Evolutionary conservation across 1,140 invertebrate species (phyloP).

Genomic region (Drosophila bocqueti): DNA sequence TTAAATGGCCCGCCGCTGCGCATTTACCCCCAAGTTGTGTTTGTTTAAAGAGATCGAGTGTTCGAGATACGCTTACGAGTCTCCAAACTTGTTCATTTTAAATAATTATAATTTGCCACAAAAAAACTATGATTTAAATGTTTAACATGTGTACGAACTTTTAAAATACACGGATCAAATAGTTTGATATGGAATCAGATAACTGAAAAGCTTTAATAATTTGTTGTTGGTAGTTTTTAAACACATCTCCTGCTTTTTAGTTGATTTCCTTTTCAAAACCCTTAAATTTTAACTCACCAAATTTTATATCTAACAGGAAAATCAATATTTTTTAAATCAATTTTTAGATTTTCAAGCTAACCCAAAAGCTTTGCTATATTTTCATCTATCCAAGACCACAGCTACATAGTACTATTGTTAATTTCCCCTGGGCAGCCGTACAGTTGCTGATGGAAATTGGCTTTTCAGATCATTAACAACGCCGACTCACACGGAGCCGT

Average conservation of each 20-base stretch:
- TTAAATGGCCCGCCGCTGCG: slow-evolving; percentile 21
- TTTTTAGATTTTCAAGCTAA: not conserved
- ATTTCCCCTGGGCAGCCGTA: not conserved
- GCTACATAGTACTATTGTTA: not conserved
- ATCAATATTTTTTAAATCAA: too few relatives aligned
- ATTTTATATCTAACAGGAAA: not conserved
- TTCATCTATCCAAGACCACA: not conserved
- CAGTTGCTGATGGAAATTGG: slow-evolving; percentile 23
- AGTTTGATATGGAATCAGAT: not conserved
- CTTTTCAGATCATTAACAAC: slow-evolving; percentile 46
- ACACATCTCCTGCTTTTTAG: not conserved
- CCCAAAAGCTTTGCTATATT: too few relatives aligned
- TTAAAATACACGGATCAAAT: not conserved
- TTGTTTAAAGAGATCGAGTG: slow-evolving; percentile 12
- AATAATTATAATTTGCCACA: not conserved
- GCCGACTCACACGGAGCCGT: slow-evolving; percentile 30
- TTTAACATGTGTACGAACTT: not conserved
- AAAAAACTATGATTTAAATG: not conserved
- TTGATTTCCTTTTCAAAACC: not conserved
- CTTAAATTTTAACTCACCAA: too few relatives aligned
- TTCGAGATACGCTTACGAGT: not conserved
- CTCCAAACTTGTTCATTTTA: slow-evolving; percentile 32
- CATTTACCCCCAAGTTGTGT: slow-evolving; percentile 33
- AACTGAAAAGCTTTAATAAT: not conserved
- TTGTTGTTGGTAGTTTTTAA: not conserved